Percentiles rank a stretch among this genome's conserved stretches.
phyloP scores from a whole-genome alignment of 2,797 vertebrate genomes.

The Alcedo atthis region DNA sequence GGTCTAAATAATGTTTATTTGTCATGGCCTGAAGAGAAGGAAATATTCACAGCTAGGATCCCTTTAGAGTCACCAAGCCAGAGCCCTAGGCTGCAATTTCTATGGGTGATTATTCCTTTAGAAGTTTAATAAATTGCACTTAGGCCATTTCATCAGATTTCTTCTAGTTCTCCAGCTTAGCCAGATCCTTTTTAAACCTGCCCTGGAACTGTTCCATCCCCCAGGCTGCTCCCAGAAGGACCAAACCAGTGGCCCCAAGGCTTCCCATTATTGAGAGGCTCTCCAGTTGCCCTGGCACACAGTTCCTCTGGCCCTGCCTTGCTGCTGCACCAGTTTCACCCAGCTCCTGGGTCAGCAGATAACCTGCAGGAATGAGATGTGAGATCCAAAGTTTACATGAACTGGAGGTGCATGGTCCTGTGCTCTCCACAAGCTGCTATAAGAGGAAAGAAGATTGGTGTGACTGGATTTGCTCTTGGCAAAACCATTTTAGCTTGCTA shows the following conservation, averaged over 20 bases:
- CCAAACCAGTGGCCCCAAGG: background rate
- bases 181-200: background rate
- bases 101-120: background rate
- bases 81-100: background rate
- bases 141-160: background rate
- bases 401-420: background rate
- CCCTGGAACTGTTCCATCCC: background rate
- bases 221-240: background rate
- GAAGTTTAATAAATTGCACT: background rate
- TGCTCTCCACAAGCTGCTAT: background rate
- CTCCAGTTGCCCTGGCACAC: background rate
- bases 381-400: background rate
- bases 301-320: background rate
- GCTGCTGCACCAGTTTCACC: fast-evolving
- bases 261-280: background rate
- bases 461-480: background rate
- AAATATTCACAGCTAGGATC: background rate
- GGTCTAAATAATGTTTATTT: background rate
- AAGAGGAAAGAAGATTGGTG: background rate
- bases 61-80: background rate
- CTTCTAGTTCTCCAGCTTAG: background rate
- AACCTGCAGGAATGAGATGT: background rate
- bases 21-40: background rate
- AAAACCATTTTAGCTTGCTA: background rate
- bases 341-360: background rate